Percentiles rank a stretch among this genome's conserved stretches.
phyloP scores from a whole-genome alignment of 2,113 vertebrate genomes.

The Ceyx melanurus region DNA sequence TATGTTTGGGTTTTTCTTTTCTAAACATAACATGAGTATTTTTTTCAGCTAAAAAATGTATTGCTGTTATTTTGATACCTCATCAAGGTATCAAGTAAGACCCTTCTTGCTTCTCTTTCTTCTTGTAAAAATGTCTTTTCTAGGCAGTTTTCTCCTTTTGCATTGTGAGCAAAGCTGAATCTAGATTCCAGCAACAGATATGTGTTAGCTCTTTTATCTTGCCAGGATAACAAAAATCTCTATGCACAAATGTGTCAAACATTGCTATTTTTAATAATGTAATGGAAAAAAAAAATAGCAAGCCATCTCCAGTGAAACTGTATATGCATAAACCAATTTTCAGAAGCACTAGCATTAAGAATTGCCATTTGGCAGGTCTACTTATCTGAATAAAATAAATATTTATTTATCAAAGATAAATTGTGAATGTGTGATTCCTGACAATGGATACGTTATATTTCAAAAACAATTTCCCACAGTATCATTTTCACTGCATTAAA shows the following conservation, averaged over 20 bases:
- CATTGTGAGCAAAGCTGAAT: neutral
- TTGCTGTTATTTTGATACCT: neutral
- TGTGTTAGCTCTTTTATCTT: constrained; percentile 6
- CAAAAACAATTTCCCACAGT: neutral
- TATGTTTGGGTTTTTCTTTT: neutral
- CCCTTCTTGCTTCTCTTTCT: neutral
- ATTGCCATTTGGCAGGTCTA: neutral
- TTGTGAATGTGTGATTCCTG: constrained; percentile 3
- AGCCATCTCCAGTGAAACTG: neutral
- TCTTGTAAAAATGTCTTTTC: neutral
- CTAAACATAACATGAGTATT: neutral
- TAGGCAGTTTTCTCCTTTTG: neutral
- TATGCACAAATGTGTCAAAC: constrained; percentile 10
- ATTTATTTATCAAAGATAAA: constrained; percentile 57
- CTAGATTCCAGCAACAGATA: neutral
- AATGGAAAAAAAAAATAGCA: neutral
- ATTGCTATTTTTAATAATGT: constrained; percentile 20
- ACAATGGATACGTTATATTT: neutral
- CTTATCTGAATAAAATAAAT: constrained; percentile 16
- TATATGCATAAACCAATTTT: constrained; percentile 4
- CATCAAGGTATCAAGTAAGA: neutral
- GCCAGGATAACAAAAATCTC: neutral
- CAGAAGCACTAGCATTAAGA: neutral
- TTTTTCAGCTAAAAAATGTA: neutral
- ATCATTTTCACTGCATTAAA: neutral